Evolutionary conservation across 2,888 invertebrate genomes (phyloP).

Genomic region (Andrena dorsata): DNA sequence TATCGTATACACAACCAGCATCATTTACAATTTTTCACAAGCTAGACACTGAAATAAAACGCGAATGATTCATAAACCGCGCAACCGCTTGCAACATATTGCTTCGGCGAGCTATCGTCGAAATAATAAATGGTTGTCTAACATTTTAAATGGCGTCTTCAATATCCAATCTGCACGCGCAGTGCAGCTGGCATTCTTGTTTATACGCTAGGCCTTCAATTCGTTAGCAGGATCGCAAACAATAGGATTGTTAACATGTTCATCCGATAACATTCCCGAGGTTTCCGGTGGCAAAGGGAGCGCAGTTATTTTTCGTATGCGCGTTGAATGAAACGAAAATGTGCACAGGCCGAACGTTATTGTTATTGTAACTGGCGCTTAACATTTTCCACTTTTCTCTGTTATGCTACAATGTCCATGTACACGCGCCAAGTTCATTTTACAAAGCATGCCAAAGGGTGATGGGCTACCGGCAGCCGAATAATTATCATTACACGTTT

Average conservation of each 20-base stretch:
- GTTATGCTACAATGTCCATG: background rate
- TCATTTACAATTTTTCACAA: no score
- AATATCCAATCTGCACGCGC: background rate
- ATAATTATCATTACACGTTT: constrained; percentile 22
- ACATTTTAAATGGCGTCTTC: background rate
- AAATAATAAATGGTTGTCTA: background rate
- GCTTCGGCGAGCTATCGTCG: background rate
- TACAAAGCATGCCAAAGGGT: background rate
- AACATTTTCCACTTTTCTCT: constrained; percentile 17
- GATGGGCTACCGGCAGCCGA: background rate
- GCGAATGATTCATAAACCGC: no score
- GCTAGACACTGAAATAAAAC: no score
- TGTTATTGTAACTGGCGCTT: constrained; percentile 1
- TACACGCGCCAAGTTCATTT: constrained; percentile 15
- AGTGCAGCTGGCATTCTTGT: no score
- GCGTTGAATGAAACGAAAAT: constrained; percentile 12
- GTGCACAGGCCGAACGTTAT: background rate
- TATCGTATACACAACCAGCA: no score
- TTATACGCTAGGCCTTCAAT: background rate
- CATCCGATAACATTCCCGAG: constrained; percentile 14
- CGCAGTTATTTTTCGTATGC: background rate
- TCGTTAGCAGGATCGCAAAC: background rate
- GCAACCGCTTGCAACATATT: background rate
- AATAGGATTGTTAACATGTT: constrained; percentile 16
- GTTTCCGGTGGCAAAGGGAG: constrained; percentile 14